Conservation (phyloP, 2,797 vertebrate genomes). For the Sciaenops ocellatus region DNA sequence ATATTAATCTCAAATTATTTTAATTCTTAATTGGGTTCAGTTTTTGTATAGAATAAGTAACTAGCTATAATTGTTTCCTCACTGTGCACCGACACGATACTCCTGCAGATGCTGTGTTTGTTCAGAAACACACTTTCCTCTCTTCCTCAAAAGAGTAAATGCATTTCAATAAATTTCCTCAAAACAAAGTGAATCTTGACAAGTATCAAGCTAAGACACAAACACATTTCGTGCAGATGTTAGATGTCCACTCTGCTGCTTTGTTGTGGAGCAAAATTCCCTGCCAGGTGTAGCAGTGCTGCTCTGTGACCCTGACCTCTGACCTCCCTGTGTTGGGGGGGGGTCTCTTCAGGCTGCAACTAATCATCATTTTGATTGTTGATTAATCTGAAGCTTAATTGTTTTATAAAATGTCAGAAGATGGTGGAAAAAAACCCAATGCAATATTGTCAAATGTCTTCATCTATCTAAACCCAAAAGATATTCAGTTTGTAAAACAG, state of each 20-base stretch:
- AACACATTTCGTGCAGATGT: neutral
- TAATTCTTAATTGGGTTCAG: neutral
- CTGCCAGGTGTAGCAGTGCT: constrained; percentile 36
- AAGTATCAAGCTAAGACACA: neutral
- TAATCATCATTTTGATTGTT: constrained; percentile 28
- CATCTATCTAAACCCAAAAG: neutral
- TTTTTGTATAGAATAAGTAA: too few relatives aligned
- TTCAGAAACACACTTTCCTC: neutral
- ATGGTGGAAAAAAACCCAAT: neutral
- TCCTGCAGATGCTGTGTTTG: neutral
- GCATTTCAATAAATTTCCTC: neutral
- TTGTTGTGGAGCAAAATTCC: constrained; percentile 36
- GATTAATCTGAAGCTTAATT: constrained; percentile 5
- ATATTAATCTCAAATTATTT: neutral
- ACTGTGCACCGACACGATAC: neutral
- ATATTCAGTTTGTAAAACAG: neutral
- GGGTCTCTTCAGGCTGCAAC: constrained; percentile 6
- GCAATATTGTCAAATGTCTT: neutral
- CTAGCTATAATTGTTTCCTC: neutral
- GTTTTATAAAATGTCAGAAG: neutral
- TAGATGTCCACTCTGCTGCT: constrained; percentile 25
- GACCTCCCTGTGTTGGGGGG: constrained; percentile 39
- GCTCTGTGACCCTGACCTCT: constrained; percentile 45
- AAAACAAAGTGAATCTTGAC: neutral
- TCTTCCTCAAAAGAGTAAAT: neutral